These are phyloP conservation scores for Eutolmus rufibarbis DNA, from an alignment of 2,888 invertebrate genomes.

Conservation along the genomic window DNA sequence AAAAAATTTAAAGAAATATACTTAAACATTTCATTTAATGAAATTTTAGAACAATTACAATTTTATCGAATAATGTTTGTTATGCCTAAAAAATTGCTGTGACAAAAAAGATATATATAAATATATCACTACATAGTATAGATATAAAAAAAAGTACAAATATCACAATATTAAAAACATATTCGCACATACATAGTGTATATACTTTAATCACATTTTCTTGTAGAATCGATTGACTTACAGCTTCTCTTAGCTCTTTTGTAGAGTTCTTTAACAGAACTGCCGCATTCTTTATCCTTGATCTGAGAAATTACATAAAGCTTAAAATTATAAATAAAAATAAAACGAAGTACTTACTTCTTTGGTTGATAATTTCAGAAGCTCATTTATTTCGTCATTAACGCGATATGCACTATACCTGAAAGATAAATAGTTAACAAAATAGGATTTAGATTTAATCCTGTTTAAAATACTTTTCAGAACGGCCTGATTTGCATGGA, in stretches of 20 bases:
- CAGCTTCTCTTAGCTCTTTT: neutral
- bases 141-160: neutral
- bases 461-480: neutral
- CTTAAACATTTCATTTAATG: neutral
- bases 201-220: neutral
- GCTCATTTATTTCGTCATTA: conserved; percentile 31
- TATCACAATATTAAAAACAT: neutral
- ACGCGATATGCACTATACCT: neutral
- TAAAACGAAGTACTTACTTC: neutral
- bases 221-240: neutral
- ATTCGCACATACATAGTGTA: neutral
- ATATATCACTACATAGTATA: neutral
- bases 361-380: neutral
- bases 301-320: neutral
- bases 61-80: neutral
- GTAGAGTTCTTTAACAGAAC: neutral
- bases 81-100: neutral
- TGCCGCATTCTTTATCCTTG: neutral
- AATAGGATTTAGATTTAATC: neutral
- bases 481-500: neutral
- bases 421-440: neutral
- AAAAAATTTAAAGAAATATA: too few relatives aligned
- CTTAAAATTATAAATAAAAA: neutral
- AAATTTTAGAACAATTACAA: neutral
- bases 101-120: neutral